Base-by-base conservation (phyloP, 1,140 invertebrate genomes). In the Cecropterus lyciades region DNA sequence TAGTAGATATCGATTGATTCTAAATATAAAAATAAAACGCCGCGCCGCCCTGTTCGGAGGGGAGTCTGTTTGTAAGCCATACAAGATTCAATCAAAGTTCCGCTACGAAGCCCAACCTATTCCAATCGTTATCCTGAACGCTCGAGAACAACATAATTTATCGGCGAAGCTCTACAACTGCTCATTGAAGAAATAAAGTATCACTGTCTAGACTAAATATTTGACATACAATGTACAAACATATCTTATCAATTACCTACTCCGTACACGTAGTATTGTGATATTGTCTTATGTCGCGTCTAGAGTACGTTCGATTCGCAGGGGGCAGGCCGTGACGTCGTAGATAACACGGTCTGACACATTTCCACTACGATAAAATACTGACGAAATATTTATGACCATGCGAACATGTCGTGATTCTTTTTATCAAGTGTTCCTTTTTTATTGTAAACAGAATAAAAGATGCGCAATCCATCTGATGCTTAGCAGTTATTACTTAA, bases 221-320 rank as follows among this genome's bases (percentile, higher is more conserved):
- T 60, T 17, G 33, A 8, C 27, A 0, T 30, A 30, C 27, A 30
- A 45, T n/a, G n/a, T 20, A 57, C 15, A 45, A 16, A 57, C 40
- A 45, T 57, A 45, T 45, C 55, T 59, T 59, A 59, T 59, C 55
- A 46, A 13, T 42, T 59, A n/a, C n/a, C n/a, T n/a, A 15, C 11
- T 40, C 16, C 8, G n/a, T 27, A 16, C 20, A n/a, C n/a, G n/a
- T n/a, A n/a, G 10, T 37, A n/a, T 1, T 40, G n/a, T 15, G 17
- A 8, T 42, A 55, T 55, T 55, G 52, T 55, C 37, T 55, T 55
- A 55, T 13, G 20, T 42, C 37, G 37, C 15, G 16, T 33, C 30
- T 33, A 33, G 30, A 40, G 33, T 40, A 57, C 55, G 40, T 57
- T 27, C 24, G 11, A 57, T 27, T 45, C 37, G 10, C 40, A 45